These are phyloP conservation scores for Araneus ventricosus DNA, from an alignment of 1,140 invertebrate species.

Conservation along the genomic window DNA sequence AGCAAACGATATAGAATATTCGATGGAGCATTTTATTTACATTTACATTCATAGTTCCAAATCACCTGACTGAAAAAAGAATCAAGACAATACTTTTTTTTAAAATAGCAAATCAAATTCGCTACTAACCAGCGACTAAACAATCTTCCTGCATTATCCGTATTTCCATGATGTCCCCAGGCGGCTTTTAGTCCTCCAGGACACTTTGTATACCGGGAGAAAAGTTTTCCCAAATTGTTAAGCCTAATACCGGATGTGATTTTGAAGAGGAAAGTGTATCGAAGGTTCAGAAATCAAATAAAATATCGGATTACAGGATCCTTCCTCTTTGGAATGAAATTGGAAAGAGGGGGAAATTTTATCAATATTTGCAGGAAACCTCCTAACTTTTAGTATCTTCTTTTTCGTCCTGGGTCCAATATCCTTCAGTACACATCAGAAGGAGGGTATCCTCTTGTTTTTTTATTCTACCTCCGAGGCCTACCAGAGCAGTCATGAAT, in stretches of 20 bases:
- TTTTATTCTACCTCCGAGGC: neutral
- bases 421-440: neutral
- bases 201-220: neutral
- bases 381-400: slow-evolving; percentile 20
- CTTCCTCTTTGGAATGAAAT: slow-evolving; percentile 39
- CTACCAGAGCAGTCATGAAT: neutral
- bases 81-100: too few species aligned
- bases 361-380: slow-evolving; percentile 38
- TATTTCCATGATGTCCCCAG: neutral
- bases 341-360: slow-evolving; percentile 36
- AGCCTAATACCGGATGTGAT: neutral
- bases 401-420: neutral
- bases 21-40: too few species aligned
- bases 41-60: too few species aligned
- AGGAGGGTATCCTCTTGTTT: neutral
- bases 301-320: slow-evolving; percentile 34
- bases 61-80: too few species aligned
- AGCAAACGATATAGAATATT: too few species aligned
- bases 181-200: neutral
- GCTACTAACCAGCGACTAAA: too few species aligned
- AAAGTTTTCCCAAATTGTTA: slow-evolving; percentile 9
- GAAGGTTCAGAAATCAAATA: slow-evolving; percentile 35
- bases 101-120: too few species aligned
- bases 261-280: neutral
- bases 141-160: too few species aligned